Evolutionary conservation across 2,888 invertebrate species (phyloP), one percentile per base, ranked within the genome.

Genomic region (Tachina lurida): DNA sequence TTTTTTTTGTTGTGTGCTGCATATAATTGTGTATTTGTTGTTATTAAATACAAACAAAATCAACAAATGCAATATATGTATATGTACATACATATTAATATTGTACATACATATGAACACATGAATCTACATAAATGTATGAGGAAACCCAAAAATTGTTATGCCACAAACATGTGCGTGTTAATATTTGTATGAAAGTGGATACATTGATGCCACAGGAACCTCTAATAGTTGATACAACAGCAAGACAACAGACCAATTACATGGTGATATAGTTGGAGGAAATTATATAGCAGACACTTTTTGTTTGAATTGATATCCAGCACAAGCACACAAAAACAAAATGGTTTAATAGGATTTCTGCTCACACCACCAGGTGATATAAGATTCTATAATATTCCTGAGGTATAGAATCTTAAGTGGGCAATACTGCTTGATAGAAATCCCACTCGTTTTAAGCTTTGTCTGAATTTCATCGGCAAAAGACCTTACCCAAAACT

Each of bases 221-320:
- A 62, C 83, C 83, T 84, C 60, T 84, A 84, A 73, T 73, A 78
- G 73, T 68, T 73, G 52, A 67, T 54, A 83, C 60, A 77, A 60
- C 65, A 77, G 58, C 76, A 73, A 65, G 77, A 73, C 49, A 83
- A 67, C 52, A 76, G 67, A 83, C 71, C 58, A 83, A 77, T 77
- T 83, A 71, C 13, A 43, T 22, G 19, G 13, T 31, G 9, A 65
- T 7, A 62, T 13, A 81, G 39, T 70, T 49, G 3, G 1, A 68
- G 10, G 10, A 0, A 52, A 5, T 71, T 71, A 63, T 62, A 54
- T 68, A 77, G 58, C 52, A 10, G 8, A 15, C 10, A 10, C 5
- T 10, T 9, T 10, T 4, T 2, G 1, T 12, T 58, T 58, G 2
- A n/a, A 7, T 15, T 47, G 10, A 15, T 5, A 31, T 31, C 1